These are phyloP conservation scores for Dicaeum eximium DNA, from an alignment of 2,113 vertebrate genomes.

Conservation along the genomic window DNA sequence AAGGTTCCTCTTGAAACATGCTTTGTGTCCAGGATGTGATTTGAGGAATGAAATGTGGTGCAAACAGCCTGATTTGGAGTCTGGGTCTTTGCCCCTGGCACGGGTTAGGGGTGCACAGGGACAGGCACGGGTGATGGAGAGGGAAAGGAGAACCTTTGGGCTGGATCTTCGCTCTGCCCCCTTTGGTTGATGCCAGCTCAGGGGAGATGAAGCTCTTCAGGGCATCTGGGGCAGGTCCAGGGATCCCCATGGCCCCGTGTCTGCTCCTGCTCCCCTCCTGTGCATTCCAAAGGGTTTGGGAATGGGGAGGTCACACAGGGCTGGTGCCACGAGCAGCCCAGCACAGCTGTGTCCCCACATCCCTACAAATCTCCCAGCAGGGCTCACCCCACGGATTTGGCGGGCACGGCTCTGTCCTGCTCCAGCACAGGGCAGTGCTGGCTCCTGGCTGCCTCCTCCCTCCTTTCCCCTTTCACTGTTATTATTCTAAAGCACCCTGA, in stretches of 20 bases:
- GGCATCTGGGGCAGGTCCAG: neutral
- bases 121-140: neutral
- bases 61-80: neutral
- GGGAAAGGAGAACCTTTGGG: neutral
- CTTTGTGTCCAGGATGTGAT: neutral
- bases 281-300: neutral
- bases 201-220: neutral
- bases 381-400: neutral
- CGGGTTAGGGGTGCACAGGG: neutral
- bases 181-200: accelerated
- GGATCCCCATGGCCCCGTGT: accelerated
- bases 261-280: neutral
- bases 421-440: neutral
- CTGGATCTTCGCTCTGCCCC: neutral
- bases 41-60: neutral
- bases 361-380: accelerated
- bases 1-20: neutral
- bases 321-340: neutral
- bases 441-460: neutral
- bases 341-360: accelerated
- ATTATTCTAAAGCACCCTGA: slow-evolving; percentile 44
- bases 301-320: accelerated
- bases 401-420: neutral
- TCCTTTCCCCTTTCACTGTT: neutral
- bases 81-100: neutral